phyloP scores from a whole-genome alignment of 2,113 vertebrate genomes.

The Pica pica region DNA sequence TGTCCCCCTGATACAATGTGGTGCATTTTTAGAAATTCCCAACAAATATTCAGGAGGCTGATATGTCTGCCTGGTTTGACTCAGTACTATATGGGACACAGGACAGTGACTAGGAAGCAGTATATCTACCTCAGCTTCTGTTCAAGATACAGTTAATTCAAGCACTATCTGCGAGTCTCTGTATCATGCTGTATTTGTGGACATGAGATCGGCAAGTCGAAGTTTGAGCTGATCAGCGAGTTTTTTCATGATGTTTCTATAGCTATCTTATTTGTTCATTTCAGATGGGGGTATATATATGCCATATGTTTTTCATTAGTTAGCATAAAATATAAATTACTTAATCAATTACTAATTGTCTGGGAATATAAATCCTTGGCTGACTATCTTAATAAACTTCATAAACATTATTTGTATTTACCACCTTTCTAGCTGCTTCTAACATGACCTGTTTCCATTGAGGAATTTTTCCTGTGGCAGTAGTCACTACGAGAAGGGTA shows the following conservation, averaged over 20 bases:
- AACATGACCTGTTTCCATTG: neutral
- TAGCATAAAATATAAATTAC: neutral
- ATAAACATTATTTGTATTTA: neutral
- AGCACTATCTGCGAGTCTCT: neutral
- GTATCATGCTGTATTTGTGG: neutral
- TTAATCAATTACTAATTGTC: neutral
- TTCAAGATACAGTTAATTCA: neutral
- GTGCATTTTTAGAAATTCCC: neutral
- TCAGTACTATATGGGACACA: neutral
- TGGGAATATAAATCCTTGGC: neutral
- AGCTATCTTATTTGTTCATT: neutral
- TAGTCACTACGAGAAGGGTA: neutral
- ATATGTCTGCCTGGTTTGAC: neutral
- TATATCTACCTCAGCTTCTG: neutral
- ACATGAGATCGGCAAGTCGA: neutral
- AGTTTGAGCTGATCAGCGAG: neutral
- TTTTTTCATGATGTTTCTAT: neutral
- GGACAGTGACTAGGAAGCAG: neutral
- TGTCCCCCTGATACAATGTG: neutral
- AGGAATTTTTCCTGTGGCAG: neutral
- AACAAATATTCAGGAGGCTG: neutral
- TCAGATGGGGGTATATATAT: neutral
- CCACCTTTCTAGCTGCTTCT: neutral
- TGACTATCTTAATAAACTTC: neutral
- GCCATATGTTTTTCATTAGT: neutral